Evolutionary conservation across 2,888 invertebrate genomes (phyloP).

Genomic region (Bombyx huttoni): DNA sequence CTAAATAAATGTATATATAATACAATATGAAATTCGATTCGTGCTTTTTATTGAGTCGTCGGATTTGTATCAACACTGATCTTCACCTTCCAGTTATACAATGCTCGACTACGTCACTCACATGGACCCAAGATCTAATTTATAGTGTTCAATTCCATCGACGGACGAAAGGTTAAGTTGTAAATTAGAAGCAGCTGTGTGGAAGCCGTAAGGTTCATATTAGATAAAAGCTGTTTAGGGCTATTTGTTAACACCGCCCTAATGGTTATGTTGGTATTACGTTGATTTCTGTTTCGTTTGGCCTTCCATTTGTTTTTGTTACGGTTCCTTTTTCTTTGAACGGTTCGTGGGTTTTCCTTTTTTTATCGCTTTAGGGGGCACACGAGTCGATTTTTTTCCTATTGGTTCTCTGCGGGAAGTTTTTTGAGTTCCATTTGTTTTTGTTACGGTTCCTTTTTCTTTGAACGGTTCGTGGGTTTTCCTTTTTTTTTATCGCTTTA

Average conservation of each 20-base stretch:
- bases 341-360: not conserved
- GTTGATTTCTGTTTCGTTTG: constrained; percentile 3
- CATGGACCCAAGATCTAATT: constrained; percentile 70
- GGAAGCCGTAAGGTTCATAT: constrained; percentile 58
- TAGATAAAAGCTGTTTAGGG: constrained; percentile 48
- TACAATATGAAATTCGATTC: too few species aligned
- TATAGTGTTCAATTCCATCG: constrained; percentile 69
- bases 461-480: not conserved
- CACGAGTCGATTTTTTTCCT: too few species aligned
- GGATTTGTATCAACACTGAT: too few species aligned
- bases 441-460: not conserved
- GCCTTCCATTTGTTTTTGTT: not conserved
- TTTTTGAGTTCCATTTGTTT: not conserved
- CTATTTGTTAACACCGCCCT: constrained; percentile 13
- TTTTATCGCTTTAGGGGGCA: too few species aligned
- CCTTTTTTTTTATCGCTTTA: too few species aligned
- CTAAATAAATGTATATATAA: too few species aligned
- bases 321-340: not conserved
- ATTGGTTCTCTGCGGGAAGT: too few species aligned
- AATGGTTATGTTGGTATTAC: not conserved
- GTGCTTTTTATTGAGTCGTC: too few species aligned
- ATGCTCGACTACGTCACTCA: constrained; percentile 35
- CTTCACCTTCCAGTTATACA: too few species aligned
- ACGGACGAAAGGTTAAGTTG: constrained; percentile 65
- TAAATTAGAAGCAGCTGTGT: constrained; percentile 61